Evolutionary conservation across 2,888 invertebrate species (phyloP), one percentile per base, ranked within the genome.

Genomic region (Macrophya annulata): DNA sequence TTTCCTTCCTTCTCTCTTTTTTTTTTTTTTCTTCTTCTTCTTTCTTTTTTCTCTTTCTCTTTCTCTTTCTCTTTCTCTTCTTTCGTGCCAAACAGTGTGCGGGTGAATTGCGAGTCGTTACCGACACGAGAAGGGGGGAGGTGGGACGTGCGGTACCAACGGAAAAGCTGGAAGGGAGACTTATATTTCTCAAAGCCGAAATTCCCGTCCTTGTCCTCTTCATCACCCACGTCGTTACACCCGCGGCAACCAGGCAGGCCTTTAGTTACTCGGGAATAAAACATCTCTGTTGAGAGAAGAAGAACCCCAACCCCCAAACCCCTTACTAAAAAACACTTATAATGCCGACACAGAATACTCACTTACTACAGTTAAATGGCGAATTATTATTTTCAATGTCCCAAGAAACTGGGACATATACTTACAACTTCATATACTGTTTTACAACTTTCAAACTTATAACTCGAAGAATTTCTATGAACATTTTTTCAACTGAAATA

Each of bases 31-130:
- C 4, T 4, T 15, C 15, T 51, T 17, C 17, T 25, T 15, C 4
- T 55, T 12, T 31, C 65, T 9, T 12, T 51, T 51, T 51, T 17
- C 4, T 51, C n/a, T 51, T 51, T 51, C 51, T 51, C 51, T 8
- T 0, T 51, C 1, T 17, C 1, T 12, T 48, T 51, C 51, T 51
- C 51, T 15, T 9, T 55, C 31, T 31, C 68, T 10, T 15, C 62
- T 62, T 4, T 40, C n/a, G 48, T 17, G 6, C 31, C 31, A 3
- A 31, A 31, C 31, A 40, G 71, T 15, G 25, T 21, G 31, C 59
- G 79, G 37, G 51, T 51, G 62, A 81, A 81, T 81, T 81, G 59
- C 81, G 43, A 81, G 81, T 81, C 81, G 81, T 81, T 77, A 81
- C 59, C 40, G 59, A 62, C 31, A 10, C 31, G 37, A 21, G 43